Conservation (phyloP, 2,797 vertebrate genomes). For the Sebastiscus albofasciatus region DNA sequence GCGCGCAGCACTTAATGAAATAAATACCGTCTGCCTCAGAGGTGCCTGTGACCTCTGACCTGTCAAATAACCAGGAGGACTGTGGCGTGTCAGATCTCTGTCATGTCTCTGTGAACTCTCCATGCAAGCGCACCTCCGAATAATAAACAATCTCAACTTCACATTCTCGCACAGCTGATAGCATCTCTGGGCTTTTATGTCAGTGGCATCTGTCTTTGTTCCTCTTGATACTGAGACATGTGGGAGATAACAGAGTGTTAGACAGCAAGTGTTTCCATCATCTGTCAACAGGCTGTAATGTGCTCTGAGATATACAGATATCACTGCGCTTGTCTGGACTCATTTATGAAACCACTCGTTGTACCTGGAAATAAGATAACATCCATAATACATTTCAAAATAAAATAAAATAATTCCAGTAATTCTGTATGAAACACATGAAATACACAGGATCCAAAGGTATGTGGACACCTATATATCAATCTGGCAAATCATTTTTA, state of each 20-base stretch:
- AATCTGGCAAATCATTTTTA: not conserved
- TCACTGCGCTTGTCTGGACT: not conserved
- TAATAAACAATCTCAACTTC: slow-evolving; percentile 40
- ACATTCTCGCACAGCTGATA: slow-evolving; percentile 51
- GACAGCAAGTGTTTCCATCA: slow-evolving; percentile 2
- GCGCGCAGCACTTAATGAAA: slow-evolving; percentile 52
- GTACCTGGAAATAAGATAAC: not conserved
- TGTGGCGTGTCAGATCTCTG: slow-evolving; percentile 25
- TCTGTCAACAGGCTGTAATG: slow-evolving; percentile 4
- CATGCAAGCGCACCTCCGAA: slow-evolving; percentile 27
- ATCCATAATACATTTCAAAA: not conserved
- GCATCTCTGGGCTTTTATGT: slow-evolving; percentile 44
- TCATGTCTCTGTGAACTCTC: slow-evolving; percentile 38
- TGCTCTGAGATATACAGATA: not conserved
- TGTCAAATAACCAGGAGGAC: slow-evolving; percentile 49
- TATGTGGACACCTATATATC: not conserved
- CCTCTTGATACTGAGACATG: slow-evolving; percentile 8
- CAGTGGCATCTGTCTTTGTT: slow-evolving; percentile 44
- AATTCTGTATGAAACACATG: not conserved
- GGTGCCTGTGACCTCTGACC: slow-evolving; percentile 53
- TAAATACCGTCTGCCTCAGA: slow-evolving; percentile 53
- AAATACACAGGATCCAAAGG: not conserved
- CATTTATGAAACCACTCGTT: not conserved
- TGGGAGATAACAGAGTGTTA: slow-evolving; percentile 24
- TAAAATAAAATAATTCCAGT: too few relatives aligned